Conservation (phyloP, 2,888 invertebrate species). For the Cosmorhoe ocellata region DNA sequence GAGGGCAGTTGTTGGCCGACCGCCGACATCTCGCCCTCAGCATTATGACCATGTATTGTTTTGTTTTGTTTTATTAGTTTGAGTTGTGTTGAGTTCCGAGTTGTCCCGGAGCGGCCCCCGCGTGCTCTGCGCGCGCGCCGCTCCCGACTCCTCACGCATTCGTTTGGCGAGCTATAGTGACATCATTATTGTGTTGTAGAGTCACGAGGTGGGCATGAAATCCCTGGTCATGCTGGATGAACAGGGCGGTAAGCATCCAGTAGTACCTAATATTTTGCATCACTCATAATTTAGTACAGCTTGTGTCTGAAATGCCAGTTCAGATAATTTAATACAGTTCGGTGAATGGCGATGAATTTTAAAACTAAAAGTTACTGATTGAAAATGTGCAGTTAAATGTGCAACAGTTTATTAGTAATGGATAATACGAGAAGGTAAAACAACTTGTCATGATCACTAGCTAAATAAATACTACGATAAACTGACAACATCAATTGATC, state of each 20-base stretch:
- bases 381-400: conserved; percentile 70
- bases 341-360: conserved; percentile 65
- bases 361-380: conserved; percentile 57
- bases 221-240: conserved; percentile 99
- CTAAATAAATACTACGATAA: conserved; percentile 60
- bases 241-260: conserved; percentile 98
- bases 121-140: conserved; percentile 49
- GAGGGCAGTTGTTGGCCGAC: conserved; percentile 38
- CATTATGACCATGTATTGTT: conserved; percentile 63
- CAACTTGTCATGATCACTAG: conserved; percentile 67
- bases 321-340: conserved; percentile 68
- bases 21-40: conserved; percentile 36
- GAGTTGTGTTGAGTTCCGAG: conserved; percentile 68
- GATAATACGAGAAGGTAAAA: conserved; percentile 72
- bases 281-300: conserved; percentile 78
- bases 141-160: conserved; percentile 65
- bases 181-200: conserved; percentile 91
- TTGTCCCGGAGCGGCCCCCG: conserved; percentile 57
- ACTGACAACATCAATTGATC: conserved; percentile 52
- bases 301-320: conserved; percentile 78
- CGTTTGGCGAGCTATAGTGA: conserved; percentile 82
- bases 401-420: conserved; percentile 73
- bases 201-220: conserved; percentile 99
- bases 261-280: conserved; percentile 78
- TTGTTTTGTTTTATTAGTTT: conserved; percentile 70